Base-by-base conservation (phyloP, 2,113 vertebrate genomes). In the Dromiciops gliroides region DNA sequence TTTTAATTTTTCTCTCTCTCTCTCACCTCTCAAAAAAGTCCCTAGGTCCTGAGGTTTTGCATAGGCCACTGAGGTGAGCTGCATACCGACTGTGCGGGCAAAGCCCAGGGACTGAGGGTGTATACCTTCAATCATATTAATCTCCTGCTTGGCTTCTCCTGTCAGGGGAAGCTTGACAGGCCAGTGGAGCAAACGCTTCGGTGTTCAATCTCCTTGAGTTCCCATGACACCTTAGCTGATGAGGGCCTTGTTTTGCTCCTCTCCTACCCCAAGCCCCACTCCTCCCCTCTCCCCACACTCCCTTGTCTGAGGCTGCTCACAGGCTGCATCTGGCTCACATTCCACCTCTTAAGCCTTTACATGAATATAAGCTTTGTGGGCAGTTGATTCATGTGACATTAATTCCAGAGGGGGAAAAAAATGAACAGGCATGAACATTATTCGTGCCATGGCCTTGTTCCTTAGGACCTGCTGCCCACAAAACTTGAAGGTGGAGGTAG, bases 311-410 rank as follows among this genome's bases (percentile, higher is more conserved):
- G 75, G 19, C 93, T 93, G 89, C 37, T 94, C 94, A 90, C 31
- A 56, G 51, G 92, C 48, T 49, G 60, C 67, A 19, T 24, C 56
- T 92, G 91, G 92, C 56, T 95, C 50, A n/a, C 48, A 67, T 95
- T 89, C 51, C 83, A 91, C 50, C 53, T 97, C 60, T 28, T 90
- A 93, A 96, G 89, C 22, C 0, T 48, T 91, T 95, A 90, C 23
- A 1, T 88, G 97, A 97, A 97, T 75, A 93, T 8, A 50, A 90
- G 94, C 92, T 94, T 95, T 97, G 53, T 93, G 95, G 91, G 12
- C 50, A 31, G 0, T 94, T 97, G 94, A 92, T 95, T 96, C 92
- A 90, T 90, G 47, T 96, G 91, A 94, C 0, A 0, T 89, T 95
- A 26, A 8, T 94, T 96, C 95, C 95, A 83, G 60, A 52, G 47